These are phyloP conservation scores for Hydrocynus forskahlii DNA, from an alignment of 2,797 vertebrate species.

Conservation along the genomic window DNA sequence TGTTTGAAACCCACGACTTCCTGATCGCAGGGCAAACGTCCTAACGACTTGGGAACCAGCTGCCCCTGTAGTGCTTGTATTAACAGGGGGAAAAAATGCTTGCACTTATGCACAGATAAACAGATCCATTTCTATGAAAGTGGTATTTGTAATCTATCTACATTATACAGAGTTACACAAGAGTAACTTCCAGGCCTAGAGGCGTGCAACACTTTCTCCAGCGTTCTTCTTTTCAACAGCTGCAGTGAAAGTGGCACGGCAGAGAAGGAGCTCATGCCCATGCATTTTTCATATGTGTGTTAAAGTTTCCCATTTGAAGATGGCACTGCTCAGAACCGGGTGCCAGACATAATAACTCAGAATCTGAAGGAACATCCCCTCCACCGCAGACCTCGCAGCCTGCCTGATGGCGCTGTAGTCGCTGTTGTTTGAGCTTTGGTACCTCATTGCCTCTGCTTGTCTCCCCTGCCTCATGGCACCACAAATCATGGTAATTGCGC, in stretches of 20 bases:
- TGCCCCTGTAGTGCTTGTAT: background rate
- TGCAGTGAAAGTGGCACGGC: constrained; percentile 32
- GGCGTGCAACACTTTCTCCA: constrained; percentile 9
- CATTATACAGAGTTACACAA: constrained; percentile 25
- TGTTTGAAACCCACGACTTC: too few relatives aligned
- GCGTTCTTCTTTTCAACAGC: constrained; percentile 34
- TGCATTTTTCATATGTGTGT: constrained; percentile 53
- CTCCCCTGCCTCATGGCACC: constrained; percentile 15
- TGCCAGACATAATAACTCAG: constrained; percentile 35
- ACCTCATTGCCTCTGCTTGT: constrained; percentile 20
- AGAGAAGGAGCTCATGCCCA: constrained; percentile 7
- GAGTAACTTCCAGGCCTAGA: constrained; percentile 34
- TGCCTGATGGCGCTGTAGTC: constrained; percentile 18
- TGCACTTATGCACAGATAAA: constrained; percentile 16
- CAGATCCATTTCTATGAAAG: constrained; percentile 15
- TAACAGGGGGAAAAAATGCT: background rate
- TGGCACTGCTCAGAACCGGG: constrained; percentile 31
- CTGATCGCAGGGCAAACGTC: too few relatives aligned
- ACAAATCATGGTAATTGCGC: constrained; percentile 43
- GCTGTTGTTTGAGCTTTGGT: constrained; percentile 29
- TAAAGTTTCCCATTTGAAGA: constrained; percentile 40
- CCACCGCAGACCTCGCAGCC: constrained; percentile 25
- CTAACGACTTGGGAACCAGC: too few relatives aligned
- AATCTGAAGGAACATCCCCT: constrained; percentile 6
- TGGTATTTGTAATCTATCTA: constrained; percentile 6